Base-by-base conservation (phyloP, 2,888 invertebrate species). In the Mythimna ferrago region DNA sequence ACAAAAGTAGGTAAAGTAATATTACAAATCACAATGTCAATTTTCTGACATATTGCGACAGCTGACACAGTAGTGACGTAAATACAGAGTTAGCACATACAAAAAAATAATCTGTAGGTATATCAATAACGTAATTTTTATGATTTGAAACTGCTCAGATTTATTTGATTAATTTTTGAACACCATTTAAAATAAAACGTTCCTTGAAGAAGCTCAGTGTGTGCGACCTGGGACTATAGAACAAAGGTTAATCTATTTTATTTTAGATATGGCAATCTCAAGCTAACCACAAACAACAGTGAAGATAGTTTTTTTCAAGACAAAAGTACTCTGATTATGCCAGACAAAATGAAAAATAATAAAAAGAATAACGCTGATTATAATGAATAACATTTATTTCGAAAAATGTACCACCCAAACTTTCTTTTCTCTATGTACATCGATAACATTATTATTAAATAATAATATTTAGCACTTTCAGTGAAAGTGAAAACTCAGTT, bases 401-500 rank as follows among this genome's bases (percentile, higher is more conserved):
- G 0, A 44, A 10, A 44, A 44, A 63, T 3, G n/a, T n/a, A 38
- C 5, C 5, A 65, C 65, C 4, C 35, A 10, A 26, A 41, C 2
- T 57, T 73, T 0, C 9, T 10, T 4, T 26, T 0, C 2, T 2
- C 1, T 38, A 10, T 1, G 2, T 5, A 69, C 0, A 6, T n/a
- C 6, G 2, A 44, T 35, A 35, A 21, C 3, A 7, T 21, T 44
- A 32, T 16, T 14, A 48, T 48, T 14, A 32, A 9, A n/a, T 16
- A 51, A 19, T 32, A 41, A 6, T 14, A 53, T 44, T 2, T 2
- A 1, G 19, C 60, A 9, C 9, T n/a, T 48, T 44, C 10, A 35
- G 6, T 35, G 81, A 74, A 79, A 82, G 71, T 76, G 66, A 84
- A 73, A 73, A 66, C 48, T 53, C 38, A 21, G 56, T 69, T 61